These are phyloP conservation scores for Zapus hudsonius DNA, from an alignment of 2,113 vertebrate species.

Conservation along the genomic window DNA sequence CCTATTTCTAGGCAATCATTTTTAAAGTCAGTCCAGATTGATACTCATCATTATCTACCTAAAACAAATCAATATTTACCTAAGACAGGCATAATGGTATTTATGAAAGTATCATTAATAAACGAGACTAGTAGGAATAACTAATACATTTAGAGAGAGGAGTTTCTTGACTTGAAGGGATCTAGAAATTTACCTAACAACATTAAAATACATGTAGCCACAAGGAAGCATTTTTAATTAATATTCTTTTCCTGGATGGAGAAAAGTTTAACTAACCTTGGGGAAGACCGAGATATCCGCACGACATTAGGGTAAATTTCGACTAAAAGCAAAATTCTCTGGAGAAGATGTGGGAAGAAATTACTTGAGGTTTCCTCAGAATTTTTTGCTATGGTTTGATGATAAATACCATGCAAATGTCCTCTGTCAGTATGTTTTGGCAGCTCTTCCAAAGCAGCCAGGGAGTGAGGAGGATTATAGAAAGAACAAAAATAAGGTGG, in stretches of 20 bases:
- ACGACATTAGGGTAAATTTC: conserved; percentile 71
- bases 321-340: conserved; percentile 70
- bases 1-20: conserved; percentile 45
- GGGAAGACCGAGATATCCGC: conserved; percentile 68
- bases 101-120: conserved; percentile 52
- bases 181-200: conserved; percentile 49
- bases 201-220: conserved; percentile 54
- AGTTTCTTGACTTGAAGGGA: conserved; percentile 43
- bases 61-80: conserved; percentile 16
- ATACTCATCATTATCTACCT: conserved; percentile 32
- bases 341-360: conserved; percentile 66
- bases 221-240: conserved; percentile 73
- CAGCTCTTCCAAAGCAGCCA: conserved; percentile 58
- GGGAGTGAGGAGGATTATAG: conserved; percentile 66
- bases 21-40: conserved; percentile 36
- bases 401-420: conserved; percentile 74
- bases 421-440: conserved; percentile 72
- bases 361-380: conserved; percentile 63
- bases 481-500: conserved; percentile 54
- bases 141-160: conserved; percentile 19
- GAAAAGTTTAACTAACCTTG: conserved; percentile 69
- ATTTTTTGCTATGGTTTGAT: conserved; percentile 71
- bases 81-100: conserved; percentile 2
- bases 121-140: conserved; percentile 32
- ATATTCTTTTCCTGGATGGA: conserved; percentile 21